Evolutionary conservation across 2,888 invertebrate species (phyloP), one percentile per base, ranked within the genome.

Genomic region (Drosophila pegasa): DNA sequence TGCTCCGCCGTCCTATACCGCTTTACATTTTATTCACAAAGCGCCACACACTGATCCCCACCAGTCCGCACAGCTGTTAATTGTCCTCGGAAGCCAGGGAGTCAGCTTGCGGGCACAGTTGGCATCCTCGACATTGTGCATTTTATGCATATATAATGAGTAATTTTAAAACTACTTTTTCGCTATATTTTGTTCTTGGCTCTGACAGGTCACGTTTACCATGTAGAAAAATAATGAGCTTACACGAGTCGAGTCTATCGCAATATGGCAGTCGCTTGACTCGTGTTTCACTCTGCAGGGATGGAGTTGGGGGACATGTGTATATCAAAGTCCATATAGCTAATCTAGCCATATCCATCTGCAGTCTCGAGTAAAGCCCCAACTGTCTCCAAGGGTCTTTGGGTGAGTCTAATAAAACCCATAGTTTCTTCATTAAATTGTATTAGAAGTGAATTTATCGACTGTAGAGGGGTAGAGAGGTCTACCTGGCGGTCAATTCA

Each of bases 111-210:
- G 27, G 29, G 33, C 55, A 65, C 74, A 68, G 59, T 64, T 64
- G 60, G 48, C 47, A 51, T 66, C 47, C 64, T 57, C 55, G 41
- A 52, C 47, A 59, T 37, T 41, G 48, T 61, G 48, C 40, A 79
- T 85, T 89, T 90, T 89, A 83, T 90, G 87, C 83, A 90, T 89
- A 85, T 80, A 87, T 89, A 89, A 91, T 89, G 86, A 89, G 83
- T 88, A 79, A 87, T 84, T 89, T 87, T 74, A 75, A 74, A 83
- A 87, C 80, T 80, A 73, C 75, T 71, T 78, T 74, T 71, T 75
- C 77, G 75, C 71, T 71, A 77, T 75, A 76, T 79, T 83, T 80
- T 61, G 68, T 52, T 63, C 51, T 69, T 75, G 78, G 64, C 69
- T 85, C 75, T 83, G 69, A 75, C 82, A 78, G 62, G 47, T 50